These are phyloP conservation scores for Patella ulyssiponensis DNA, from an alignment of 2,888 invertebrate genomes.

Conservation along the genomic window DNA sequence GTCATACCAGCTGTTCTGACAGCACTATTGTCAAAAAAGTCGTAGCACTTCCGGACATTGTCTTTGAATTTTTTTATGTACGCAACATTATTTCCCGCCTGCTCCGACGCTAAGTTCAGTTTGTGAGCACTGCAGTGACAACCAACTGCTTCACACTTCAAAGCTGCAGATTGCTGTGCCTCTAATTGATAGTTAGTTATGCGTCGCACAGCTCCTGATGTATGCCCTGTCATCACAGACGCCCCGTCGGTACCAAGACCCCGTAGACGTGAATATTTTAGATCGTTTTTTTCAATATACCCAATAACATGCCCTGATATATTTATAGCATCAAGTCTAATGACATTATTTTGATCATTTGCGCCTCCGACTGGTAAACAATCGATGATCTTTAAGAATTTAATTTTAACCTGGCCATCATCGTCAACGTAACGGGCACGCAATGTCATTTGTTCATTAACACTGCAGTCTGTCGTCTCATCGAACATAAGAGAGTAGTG, in stretches of 20 bases:
- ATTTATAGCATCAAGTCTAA: too few species aligned
- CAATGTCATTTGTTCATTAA: too few species aligned
- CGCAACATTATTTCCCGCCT: slow-evolving; percentile 1
- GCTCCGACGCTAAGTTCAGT: slow-evolving; percentile 1
- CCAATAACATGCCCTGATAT: not conserved
- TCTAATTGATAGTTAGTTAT: not conserved
- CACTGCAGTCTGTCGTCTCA: too few species aligned
- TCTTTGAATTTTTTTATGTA: not conserved
- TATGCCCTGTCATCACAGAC: slow-evolving; percentile 18
- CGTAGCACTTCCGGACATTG: not conserved
- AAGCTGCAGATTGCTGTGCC: not conserved
- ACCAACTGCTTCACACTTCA: too few species aligned
- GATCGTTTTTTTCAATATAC: not conserved
- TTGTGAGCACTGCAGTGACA: slow-evolving; percentile 15
- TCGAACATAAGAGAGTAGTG: too few species aligned
- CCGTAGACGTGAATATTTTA: not conserved
- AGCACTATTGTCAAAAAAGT: not conserved
- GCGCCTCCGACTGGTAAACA: too few species aligned
- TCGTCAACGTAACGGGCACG: too few species aligned
- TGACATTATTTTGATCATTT: too few species aligned
- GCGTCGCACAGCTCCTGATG: not conserved
- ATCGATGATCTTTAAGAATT: too few species aligned
- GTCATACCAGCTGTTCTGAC: not conserved
- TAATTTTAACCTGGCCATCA: too few species aligned
- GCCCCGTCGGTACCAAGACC: slow-evolving; percentile 21